A percentile compares a stretch with the other conserved stretches of the same genome.
Conservation (phyloP, 2,888 invertebrate species). For the Seira sanloemensis region DNA sequence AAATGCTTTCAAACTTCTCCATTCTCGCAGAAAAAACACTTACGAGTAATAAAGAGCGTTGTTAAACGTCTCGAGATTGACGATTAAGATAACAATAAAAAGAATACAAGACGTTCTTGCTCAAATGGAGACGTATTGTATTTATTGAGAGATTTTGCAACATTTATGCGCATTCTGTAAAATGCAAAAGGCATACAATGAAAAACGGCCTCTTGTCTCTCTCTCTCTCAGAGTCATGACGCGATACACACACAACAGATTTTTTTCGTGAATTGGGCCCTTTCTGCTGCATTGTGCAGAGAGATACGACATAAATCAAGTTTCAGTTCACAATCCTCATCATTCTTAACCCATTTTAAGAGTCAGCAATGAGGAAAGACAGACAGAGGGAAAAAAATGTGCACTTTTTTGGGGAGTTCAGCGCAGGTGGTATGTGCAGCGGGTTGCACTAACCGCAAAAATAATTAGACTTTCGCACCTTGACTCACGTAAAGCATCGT, state of each 20-base stretch:
- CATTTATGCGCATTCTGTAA: too few relatives aligned
- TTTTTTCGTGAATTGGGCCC: too few relatives aligned
- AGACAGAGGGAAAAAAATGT: constrained; percentile 10
- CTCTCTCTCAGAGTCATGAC: neutral
- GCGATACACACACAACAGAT: neutral
- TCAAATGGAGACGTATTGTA: too few relatives aligned
- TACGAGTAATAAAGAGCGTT: constrained; percentile 6
- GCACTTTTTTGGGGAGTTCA: neutral
- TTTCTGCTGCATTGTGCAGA: neutral
- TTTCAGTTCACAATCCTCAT: too few relatives aligned
- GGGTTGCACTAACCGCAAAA: too few relatives aligned
- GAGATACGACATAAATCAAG: neutral
- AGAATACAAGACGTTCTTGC: neutral
- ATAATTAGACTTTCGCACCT: too few relatives aligned
- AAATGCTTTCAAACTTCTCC: constrained; percentile 7
- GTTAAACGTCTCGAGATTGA: constrained; percentile 9
- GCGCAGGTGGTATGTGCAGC: too few relatives aligned
- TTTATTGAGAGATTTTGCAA: too few relatives aligned
- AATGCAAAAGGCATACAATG: too few relatives aligned
- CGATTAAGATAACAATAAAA: constrained; percentile 1
- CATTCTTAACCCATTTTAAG: constrained; percentile 5
- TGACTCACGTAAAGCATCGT: too few relatives aligned
- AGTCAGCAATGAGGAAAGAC: neutral
- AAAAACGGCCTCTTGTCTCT: neutral
- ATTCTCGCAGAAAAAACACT: neutral